Evolutionary conservation across 1,140 invertebrate species (phyloP).

Genomic region (Drosophila paulistorum): DNA sequence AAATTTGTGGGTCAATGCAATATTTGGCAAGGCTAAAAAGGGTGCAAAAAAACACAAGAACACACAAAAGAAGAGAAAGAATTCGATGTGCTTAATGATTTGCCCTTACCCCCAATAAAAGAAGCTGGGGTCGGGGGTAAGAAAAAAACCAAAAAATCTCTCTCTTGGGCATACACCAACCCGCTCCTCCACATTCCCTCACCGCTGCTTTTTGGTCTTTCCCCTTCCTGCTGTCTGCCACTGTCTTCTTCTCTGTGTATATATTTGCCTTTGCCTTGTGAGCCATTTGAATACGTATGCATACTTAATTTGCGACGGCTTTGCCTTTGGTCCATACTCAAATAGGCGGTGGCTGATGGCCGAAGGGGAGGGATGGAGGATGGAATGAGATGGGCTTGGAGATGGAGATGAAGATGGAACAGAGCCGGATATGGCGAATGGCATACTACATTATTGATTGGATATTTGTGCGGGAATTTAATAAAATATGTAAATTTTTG

Average conservation of each 20-base stretch:
- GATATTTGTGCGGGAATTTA: conserved; percentile 79
- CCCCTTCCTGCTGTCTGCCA: conserved; percentile 11
- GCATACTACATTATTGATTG: conserved; percentile 79
- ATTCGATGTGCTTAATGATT: conserved; percentile 66
- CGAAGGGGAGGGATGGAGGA: background rate
- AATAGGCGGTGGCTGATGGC: conserved; percentile 20
- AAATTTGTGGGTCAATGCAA: background rate
- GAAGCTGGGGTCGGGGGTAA: conserved; percentile 29
- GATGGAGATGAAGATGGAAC: conserved; percentile 1
- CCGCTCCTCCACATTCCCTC: background rate
- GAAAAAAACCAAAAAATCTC: conserved; percentile 73
- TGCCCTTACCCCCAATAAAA: conserved; percentile 61
- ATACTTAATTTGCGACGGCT: conserved; percentile 78
- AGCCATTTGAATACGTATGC: conserved; percentile 79
- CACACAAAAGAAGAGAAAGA: conserved; percentile 4
- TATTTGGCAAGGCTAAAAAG: background rate
- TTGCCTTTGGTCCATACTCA: conserved; percentile 45
- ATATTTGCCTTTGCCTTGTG: conserved; percentile 56
- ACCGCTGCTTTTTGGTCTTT: background rate
- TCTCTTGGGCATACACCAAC: conserved; percentile 57
- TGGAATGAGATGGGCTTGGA: background rate
- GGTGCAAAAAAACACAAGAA: conserved; percentile 12
- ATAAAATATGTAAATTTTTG: conserved; percentile 78
- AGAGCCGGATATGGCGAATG: conserved; percentile 51
- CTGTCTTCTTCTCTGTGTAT: conserved; percentile 48